Percentiles rank a stretch among this genome's conserved stretches.
phyloP scores from a whole-genome alignment of 2,888 invertebrate species.

The Fissipunctia ypsillon region DNA sequence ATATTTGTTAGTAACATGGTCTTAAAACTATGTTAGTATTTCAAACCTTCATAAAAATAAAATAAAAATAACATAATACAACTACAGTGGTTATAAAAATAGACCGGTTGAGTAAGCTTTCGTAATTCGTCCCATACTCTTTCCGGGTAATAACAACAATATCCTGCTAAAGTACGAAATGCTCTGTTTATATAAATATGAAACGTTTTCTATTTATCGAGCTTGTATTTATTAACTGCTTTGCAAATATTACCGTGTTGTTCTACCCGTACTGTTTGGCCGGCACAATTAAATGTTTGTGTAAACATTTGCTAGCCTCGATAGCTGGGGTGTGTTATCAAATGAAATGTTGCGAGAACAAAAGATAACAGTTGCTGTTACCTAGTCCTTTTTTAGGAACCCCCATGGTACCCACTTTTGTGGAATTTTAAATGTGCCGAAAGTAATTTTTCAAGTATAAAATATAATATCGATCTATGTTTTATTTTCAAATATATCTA shows the following conservation, averaged over 20 bases:
- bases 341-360: not conserved
- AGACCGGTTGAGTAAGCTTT: slow-evolving; percentile 16
- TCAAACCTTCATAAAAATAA: too few relatives aligned
- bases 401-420: not conserved
- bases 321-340: slow-evolving; percentile 2
- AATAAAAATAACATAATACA: too few relatives aligned
- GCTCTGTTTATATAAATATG: not conserved
- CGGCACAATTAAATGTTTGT: slow-evolving; percentile 13
- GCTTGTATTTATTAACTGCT: slow-evolving; percentile 8
- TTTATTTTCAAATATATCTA: too few relatives aligned
- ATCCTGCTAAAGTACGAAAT: not conserved
- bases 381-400: not conserved
- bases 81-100: slow-evolving; percentile 22
- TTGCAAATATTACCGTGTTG: slow-evolving; percentile 5
- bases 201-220: not conserved
- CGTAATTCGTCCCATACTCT: slow-evolving; percentile 13
- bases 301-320: slow-evolving; percentile 22
- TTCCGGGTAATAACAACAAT: slow-evolving; percentile 13
- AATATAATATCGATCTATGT: not conserved
- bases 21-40: too few relatives aligned
- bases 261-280: not conserved
- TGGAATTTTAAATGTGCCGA: not conserved
- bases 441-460: not conserved
- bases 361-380: not conserved
- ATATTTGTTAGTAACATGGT: too few relatives aligned